Percentiles rank a stretch among this genome's conserved stretches.
These are phyloP conservation scores for Protonemura montana DNA, from an alignment of 2,888 invertebrate genomes.

Conservation along the genomic window DNA sequence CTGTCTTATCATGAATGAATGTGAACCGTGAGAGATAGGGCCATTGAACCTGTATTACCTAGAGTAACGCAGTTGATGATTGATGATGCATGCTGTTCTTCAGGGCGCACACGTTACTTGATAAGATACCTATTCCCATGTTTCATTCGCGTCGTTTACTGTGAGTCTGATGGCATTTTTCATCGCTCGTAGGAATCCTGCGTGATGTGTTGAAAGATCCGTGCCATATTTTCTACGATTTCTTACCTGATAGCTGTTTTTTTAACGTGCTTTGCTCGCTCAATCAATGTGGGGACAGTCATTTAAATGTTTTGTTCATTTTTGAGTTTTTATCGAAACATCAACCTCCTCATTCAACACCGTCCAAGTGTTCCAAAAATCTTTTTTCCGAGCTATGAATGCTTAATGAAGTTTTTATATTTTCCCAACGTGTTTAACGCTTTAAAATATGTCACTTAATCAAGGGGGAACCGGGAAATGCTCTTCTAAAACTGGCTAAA, in stretches of 20 bases:
- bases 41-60: background rate
- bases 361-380: too few relatives aligned
- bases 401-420: too few relatives aligned
- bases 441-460: too few relatives aligned
- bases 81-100: background rate
- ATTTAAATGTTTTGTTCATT: background rate
- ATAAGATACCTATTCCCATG: constrained; percentile 9
- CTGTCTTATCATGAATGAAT: background rate
- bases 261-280: background rate
- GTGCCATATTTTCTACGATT: background rate
- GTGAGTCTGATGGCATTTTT: background rate
- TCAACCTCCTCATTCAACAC: too few relatives aligned
- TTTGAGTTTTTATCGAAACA: too few relatives aligned
- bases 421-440: too few relatives aligned
- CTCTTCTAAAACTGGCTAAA: too few relatives aligned
- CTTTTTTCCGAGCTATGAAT: too few relatives aligned
- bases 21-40: background rate
- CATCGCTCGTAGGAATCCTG: background rate
- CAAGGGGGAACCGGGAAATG: too few relatives aligned
- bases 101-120: background rate
- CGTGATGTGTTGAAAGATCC: background rate
- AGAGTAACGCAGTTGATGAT: background rate
- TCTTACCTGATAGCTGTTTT: background rate
- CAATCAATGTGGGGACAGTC: background rate
- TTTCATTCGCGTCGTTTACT: constrained; percentile 13